A percentile compares a stretch with the other conserved stretches of the same genome.
These are phyloP conservation scores for Lasioglossum malachurum DNA, from an alignment of 2,888 invertebrate species.

Conservation along the genomic window DNA sequence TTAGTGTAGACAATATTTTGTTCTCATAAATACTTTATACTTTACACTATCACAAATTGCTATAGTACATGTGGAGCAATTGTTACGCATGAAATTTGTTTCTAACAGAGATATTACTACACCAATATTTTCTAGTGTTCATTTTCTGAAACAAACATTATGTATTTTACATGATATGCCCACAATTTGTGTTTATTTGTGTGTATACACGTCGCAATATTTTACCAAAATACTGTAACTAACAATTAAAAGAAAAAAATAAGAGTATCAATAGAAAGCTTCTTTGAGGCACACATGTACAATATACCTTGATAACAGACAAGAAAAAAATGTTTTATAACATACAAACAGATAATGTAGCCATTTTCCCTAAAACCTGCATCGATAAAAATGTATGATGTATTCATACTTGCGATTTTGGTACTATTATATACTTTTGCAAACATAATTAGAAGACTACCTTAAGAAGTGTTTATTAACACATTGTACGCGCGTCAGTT, in stretches of 20 bases:
- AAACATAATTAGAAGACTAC: slow-evolving; percentile 59
- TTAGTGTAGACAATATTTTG: slow-evolving; percentile 19
- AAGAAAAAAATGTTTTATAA: neutral
- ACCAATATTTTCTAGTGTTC: slow-evolving; percentile 8
- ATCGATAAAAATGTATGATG: slow-evolving; percentile 13
- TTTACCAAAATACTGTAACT: slow-evolving; percentile 23
- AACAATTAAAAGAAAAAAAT: neutral
- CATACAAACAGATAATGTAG: slow-evolving; percentile 22
- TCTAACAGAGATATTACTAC: slow-evolving; percentile 24
- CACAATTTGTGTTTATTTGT: slow-evolving; percentile 26
- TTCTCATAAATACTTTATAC: neutral
- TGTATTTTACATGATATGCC: slow-evolving; percentile 21
- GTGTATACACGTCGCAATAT: slow-evolving; percentile 3
- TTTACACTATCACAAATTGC: neutral
- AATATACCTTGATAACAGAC: slow-evolving; percentile 26
- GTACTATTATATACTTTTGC: neutral
- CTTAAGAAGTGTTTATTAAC: slow-evolving; percentile 63
- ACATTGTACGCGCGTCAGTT: neutral
- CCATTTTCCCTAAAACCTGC: neutral
- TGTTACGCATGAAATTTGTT: slow-evolving; percentile 6
- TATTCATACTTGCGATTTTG: neutral
- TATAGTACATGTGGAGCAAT: slow-evolving; percentile 4
- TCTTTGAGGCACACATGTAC: slow-evolving; percentile 73
- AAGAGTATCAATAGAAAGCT: slow-evolving; percentile 19
- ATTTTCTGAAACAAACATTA: slow-evolving; percentile 21